Evolutionary conservation across 2,113 vertebrate species (phyloP).

Genomic region (Diphyllodes magnificus): DNA sequence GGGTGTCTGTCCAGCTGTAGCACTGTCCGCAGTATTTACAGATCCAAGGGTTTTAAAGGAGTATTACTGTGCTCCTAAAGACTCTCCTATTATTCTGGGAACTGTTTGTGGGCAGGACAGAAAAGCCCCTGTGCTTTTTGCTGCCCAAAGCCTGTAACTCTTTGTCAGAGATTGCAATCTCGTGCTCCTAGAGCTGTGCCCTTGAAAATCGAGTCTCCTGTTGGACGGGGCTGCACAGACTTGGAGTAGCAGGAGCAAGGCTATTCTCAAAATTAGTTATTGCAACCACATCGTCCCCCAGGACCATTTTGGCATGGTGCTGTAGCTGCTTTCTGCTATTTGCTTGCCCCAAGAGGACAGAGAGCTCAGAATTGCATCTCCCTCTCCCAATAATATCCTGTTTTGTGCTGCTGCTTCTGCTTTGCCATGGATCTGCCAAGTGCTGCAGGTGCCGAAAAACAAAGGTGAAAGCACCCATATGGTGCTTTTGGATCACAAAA

Average conservation of each 20-base stretch:
- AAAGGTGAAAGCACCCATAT: conserved; percentile 51
- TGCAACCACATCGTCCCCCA: background rate
- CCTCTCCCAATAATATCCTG: background rate
- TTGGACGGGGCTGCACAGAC: background rate
- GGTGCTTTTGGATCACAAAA: background rate
- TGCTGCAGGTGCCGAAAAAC: conserved; percentile 40
- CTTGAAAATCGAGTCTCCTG: background rate
- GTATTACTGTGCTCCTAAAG: background rate
- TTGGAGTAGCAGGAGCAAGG: background rate
- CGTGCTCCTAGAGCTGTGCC: background rate
- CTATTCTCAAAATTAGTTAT: conserved; percentile 5
- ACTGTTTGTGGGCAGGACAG: background rate
- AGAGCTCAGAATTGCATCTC: background rate
- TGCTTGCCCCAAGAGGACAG: background rate
- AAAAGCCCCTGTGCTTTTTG: background rate
- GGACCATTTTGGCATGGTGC: background rate
- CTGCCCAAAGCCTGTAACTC: background rate
- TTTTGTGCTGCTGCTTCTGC: background rate
- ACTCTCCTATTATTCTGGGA: background rate
- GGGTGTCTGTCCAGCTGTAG: background rate
- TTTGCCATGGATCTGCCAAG: conserved; percentile 10
- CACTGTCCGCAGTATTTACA: background rate
- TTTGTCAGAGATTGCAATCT: background rate
- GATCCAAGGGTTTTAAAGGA: background rate
- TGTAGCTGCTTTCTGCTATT: conserved; percentile 20